phyloP scores from a whole-genome alignment of 1,140 invertebrate species.

The Drosophila nebulosa region DNA sequence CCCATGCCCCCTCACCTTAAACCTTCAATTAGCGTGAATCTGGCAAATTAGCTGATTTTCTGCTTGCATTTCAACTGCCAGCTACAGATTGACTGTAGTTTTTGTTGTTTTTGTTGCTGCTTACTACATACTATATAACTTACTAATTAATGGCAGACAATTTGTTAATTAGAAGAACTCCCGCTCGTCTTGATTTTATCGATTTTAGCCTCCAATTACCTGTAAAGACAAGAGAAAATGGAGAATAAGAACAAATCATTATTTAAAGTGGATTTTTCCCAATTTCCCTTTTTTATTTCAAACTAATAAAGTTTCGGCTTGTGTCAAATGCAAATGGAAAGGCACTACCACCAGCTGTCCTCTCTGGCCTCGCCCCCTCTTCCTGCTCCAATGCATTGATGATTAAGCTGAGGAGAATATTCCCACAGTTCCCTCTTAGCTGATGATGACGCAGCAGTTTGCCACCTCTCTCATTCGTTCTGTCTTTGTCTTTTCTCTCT shows the following conservation, averaged over 20 bases:
- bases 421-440: conserved; percentile 9
- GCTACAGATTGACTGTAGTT: conserved; percentile 21
- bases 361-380: background rate
- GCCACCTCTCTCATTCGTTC: background rate
- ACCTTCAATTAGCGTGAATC: conserved; percentile 13
- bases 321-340: conserved; percentile 16
- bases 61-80: conserved; percentile 34
- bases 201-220: conserved; percentile 45
- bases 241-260: conserved; percentile 49
- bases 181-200: conserved; percentile 1
- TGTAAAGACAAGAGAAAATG: conserved; percentile 42
- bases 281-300: background rate
- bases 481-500: background rate
- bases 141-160: conserved; percentile 62
- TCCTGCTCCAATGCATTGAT: background rate
- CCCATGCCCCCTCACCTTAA: background rate
- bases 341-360: background rate
- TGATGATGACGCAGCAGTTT: conserved; percentile 47
- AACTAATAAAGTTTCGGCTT: conserved; percentile 15
- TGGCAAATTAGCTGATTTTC: conserved; percentile 53
- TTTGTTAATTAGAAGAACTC: conserved; percentile 53
- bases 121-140: conserved; percentile 54
- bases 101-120: background rate
- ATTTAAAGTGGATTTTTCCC: conserved; percentile 50
- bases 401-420: background rate